A percentile compares a stretch with the other conserved stretches of the same genome.
Conservation (phyloP, 2,797 vertebrate species). For the Lepus townsendii region DNA sequence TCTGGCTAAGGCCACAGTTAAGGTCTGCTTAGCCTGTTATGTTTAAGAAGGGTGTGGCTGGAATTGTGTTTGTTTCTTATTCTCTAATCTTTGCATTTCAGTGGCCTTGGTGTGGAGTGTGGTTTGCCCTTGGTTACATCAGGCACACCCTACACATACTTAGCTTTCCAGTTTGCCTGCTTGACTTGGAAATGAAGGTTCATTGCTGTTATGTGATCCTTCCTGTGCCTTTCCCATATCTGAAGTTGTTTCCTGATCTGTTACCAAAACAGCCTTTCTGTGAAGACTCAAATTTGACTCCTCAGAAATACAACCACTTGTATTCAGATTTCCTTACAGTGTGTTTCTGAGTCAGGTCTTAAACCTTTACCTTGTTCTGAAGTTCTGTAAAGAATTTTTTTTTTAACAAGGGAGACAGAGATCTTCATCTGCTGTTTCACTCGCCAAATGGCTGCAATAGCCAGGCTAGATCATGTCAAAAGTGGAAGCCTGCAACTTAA, state of each 20-base stretch:
- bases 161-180: neutral
- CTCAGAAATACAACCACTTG: neutral
- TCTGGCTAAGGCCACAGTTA: neutral
- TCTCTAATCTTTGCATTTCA: neutral
- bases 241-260: slow-evolving; percentile 8
- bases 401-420: too few relatives aligned
- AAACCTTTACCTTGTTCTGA: slow-evolving; percentile 21
- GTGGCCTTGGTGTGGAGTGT: neutral
- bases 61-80: slow-evolving; percentile 39
- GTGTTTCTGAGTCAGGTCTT: slow-evolving; percentile 26
- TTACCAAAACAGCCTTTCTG: neutral
- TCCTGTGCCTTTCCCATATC: neutral
- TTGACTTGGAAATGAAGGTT: slow-evolving; percentile 10
- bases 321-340: neutral
- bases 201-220: neutral
- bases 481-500: too few relatives aligned
- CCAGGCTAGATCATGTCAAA: too few relatives aligned
- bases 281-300: slow-evolving; percentile 29
- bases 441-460: too few relatives aligned
- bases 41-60: neutral
- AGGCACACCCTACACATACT: neutral
- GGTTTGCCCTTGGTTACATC: neutral
- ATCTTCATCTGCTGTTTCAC: too few relatives aligned
- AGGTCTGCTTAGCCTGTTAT: neutral
- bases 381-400: neutral